A percentile compares a stretch with the other conserved stretches of the same genome.
phyloP scores from a whole-genome alignment of 2,888 invertebrate species.

The Platerodrilus igneus region DNA sequence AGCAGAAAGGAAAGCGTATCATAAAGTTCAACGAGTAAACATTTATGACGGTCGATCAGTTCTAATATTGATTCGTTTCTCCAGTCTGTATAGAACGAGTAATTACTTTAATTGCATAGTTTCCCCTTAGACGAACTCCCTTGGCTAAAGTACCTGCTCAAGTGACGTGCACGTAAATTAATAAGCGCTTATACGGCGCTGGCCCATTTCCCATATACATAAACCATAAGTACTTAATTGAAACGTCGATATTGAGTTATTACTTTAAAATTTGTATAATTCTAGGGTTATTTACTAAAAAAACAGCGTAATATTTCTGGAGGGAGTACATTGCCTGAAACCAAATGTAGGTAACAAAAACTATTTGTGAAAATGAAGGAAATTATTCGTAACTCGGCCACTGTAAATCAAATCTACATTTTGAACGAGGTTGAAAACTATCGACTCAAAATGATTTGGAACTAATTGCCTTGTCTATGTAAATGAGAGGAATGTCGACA shows the following conservation, averaged over 20 bases:
- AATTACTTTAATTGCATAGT: conserved; percentile 34
- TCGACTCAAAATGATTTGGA: conserved; percentile 32
- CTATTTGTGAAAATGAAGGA: conserved; percentile 1
- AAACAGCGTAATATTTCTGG: too few relatives aligned
- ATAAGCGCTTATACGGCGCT: conserved; percentile 15
- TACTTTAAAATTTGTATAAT: too few relatives aligned
- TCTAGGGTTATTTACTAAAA: too few relatives aligned
- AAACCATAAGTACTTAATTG: too few relatives aligned
- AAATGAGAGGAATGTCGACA: conserved; percentile 31
- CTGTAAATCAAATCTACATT: conserved; percentile 34
- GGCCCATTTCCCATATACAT: conserved; percentile 20
- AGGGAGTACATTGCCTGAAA: too few relatives aligned
- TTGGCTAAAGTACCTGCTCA: conserved; percentile 15
- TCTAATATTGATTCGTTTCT: conserved; percentile 29
- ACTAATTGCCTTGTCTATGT: conserved; percentile 36
- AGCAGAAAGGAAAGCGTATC: conserved; percentile 16
- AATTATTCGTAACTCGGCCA: conserved; percentile 12
- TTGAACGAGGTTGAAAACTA: conserved; percentile 33
- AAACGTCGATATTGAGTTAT: too few relatives aligned
- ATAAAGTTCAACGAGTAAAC: conserved; percentile 26
- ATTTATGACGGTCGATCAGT: conserved; percentile 32
- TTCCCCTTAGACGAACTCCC: conserved; percentile 22
- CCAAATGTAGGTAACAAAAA: too few relatives aligned
- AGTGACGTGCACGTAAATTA: conserved; percentile 22
- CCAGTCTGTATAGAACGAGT: conserved; percentile 29